phyloP scores from a whole-genome alignment of 2,797 vertebrate species.

The Emys orbicularis region DNA sequence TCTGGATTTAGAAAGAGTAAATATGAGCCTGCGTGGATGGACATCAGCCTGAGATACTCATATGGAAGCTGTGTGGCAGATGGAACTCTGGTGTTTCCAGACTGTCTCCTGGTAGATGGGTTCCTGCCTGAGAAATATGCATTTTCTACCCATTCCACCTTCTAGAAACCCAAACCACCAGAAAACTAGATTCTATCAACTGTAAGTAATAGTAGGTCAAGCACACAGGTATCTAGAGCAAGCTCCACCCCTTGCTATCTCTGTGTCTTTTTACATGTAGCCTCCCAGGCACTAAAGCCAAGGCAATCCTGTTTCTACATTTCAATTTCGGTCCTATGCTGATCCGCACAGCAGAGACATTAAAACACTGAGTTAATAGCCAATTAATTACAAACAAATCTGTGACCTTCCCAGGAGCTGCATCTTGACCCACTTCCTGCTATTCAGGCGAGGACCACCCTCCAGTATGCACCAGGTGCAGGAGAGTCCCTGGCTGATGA shows the following conservation, averaged over 20 bases:
- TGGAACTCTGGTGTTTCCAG: neutral
- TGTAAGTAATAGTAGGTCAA: neutral
- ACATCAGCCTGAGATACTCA: neutral
- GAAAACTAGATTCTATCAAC: neutral
- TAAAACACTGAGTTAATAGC: neutral
- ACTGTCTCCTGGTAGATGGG: neutral
- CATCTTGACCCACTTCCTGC: neutral
- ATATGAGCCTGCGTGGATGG: neutral
- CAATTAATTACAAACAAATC: neutral
- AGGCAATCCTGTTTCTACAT: neutral
- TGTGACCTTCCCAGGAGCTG: neutral
- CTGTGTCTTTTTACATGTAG: neutral
- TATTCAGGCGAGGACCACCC: neutral
- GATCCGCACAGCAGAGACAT: neutral
- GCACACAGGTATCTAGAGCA: neutral
- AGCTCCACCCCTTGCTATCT: neutral
- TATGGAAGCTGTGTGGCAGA: neutral
- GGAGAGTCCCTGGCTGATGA: accelerated
- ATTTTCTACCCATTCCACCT: neutral
- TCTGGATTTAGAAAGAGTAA: neutral
- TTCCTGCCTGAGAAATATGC: neutral
- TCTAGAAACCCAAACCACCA: neutral
- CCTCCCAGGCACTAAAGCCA: neutral
- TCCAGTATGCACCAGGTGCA: neutral
- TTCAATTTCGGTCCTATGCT: neutral